A percentile compares a stretch with the other conserved stretches of the same genome.
Conservation (phyloP, 2,888 invertebrate species). For the Hemicrepidius hirtus region DNA sequence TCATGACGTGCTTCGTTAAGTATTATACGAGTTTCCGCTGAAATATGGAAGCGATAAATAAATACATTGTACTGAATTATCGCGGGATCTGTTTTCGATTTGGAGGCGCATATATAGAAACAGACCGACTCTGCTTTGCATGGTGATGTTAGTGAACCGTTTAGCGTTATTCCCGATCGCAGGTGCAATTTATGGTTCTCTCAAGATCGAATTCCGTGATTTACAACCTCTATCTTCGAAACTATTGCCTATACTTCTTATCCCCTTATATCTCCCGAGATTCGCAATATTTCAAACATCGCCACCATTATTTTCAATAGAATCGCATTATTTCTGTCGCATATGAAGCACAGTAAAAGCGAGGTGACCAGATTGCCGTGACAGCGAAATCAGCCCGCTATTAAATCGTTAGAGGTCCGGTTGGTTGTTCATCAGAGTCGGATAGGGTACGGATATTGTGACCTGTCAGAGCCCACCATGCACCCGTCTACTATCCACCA, state of each 20-base stretch:
- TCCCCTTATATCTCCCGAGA: conserved; percentile 70
- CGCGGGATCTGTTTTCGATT: conserved; percentile 67
- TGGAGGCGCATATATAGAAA: conserved; percentile 58
- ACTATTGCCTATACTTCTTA: conserved; percentile 72
- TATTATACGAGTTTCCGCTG: conserved; percentile 57
- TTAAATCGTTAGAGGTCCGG: conserved; percentile 47
- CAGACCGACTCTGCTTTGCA: conserved; percentile 65
- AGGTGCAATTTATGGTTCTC: conserved; percentile 72
- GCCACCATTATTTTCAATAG: conserved; percentile 66
- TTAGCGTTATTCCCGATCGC: conserved; percentile 69
- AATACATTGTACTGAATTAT: conserved; percentile 68
- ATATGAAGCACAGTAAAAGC: conserved; percentile 56
- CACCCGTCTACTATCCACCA: conserved; percentile 61
- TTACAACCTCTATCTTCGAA: conserved; percentile 71
- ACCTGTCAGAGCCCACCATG: conserved; percentile 58
- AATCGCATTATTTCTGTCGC: conserved; percentile 68
- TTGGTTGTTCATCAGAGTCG: conserved; percentile 45
- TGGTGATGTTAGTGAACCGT: conserved; percentile 65
- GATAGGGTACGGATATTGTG: conserved; percentile 57
- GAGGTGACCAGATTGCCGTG: conserved; percentile 45
- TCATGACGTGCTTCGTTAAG: conserved; percentile 55
- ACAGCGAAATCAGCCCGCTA: conserved; percentile 42
- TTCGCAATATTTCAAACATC: conserved; percentile 70
- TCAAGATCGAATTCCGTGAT: conserved; percentile 72
- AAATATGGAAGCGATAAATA: conserved; percentile 67